These are phyloP conservation scores for Ciconia nigra DNA, from an alignment of 2,797 vertebrate species.

Conservation along the genomic window DNA sequence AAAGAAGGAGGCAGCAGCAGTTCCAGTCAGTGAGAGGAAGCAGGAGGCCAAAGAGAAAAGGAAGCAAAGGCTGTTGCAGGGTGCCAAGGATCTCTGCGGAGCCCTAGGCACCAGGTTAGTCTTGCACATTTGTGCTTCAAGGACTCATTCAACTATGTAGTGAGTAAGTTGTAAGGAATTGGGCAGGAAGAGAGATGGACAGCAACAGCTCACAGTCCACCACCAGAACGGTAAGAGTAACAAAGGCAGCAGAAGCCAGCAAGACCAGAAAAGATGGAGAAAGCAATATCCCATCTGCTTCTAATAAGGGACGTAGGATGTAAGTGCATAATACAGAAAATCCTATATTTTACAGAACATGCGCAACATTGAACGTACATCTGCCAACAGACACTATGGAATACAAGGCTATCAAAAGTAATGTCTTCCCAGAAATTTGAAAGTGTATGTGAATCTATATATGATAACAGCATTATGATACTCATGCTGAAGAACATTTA, in stretches of 20 bases:
- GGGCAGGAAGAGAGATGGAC: not conserved
- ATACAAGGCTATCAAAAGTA: not conserved
- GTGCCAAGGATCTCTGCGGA: not conserved
- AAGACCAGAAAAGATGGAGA: not conserved
- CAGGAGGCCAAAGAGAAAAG: not conserved
- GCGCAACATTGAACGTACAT: not conserved
- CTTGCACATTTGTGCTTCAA: not conserved
- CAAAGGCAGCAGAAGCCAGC: not conserved
- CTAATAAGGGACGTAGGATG: not conserved
- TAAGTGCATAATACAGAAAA: not conserved
- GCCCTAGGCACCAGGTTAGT: not conserved
- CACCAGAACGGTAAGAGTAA: not conserved
- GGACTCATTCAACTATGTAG: not conserved
- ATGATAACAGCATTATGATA: not conserved
- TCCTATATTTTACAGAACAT: not conserved
- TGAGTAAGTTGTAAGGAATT: not conserved
- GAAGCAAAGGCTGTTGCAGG: not conserved
- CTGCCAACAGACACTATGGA: not conserved
- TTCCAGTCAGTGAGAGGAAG: not conserved
- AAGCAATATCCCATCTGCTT: not conserved
- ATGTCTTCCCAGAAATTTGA: not conserved
- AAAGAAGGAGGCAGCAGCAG: not conserved
- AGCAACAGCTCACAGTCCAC: not conserved
- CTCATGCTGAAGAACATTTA: not conserved
- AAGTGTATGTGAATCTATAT: not conserved